Conservation (phyloP, 2,888 invertebrate species). For the Caenorhabditis sp. region DNA sequence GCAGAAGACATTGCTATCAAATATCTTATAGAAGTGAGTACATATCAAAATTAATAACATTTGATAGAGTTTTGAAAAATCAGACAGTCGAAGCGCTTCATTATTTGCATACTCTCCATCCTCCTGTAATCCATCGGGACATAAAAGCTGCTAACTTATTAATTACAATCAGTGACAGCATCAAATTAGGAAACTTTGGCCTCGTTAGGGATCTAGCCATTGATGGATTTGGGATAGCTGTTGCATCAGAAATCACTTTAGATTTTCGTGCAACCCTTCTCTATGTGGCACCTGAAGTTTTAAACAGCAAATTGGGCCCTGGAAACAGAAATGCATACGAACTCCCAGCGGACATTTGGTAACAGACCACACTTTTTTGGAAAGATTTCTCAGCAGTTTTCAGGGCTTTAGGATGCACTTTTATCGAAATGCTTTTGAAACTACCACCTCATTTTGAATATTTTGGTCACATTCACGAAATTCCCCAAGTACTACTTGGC, state of each 20-base stretch:
- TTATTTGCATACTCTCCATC: conserved; percentile 68
- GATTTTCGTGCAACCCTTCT: conserved; percentile 73
- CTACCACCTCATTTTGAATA: conserved; percentile 76
- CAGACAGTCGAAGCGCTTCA: conserved; percentile 71
- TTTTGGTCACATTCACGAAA: conserved; percentile 69
- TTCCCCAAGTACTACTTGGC: conserved; percentile 67
- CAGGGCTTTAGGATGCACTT: conserved; percentile 74
- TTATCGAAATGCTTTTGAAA: conserved; percentile 73
- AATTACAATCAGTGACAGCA: conserved; percentile 67
- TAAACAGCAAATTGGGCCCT: conserved; percentile 70
- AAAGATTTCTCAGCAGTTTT: no score
- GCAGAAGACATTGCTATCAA: conserved; percentile 68
- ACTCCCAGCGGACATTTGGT: conserved; percentile 74
- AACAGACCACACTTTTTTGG: not conserved
- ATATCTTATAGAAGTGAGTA: conserved; percentile 67
- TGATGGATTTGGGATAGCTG: conserved; percentile 74
- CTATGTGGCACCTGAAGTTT: conserved; percentile 75
- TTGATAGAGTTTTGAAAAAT: conserved; percentile 17
- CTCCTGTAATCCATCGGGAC: conserved; percentile 72
- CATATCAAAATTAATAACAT: not conserved
- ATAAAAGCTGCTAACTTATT: conserved; percentile 76
- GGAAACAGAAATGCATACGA: conserved; percentile 72
- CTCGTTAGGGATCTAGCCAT: conserved; percentile 74
- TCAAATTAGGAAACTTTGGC: conserved; percentile 76
- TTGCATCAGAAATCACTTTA: conserved; percentile 72